These are phyloP conservation scores for Thunnus albacares DNA, from an alignment of 2,797 vertebrate species.

Conservation along the genomic window DNA sequence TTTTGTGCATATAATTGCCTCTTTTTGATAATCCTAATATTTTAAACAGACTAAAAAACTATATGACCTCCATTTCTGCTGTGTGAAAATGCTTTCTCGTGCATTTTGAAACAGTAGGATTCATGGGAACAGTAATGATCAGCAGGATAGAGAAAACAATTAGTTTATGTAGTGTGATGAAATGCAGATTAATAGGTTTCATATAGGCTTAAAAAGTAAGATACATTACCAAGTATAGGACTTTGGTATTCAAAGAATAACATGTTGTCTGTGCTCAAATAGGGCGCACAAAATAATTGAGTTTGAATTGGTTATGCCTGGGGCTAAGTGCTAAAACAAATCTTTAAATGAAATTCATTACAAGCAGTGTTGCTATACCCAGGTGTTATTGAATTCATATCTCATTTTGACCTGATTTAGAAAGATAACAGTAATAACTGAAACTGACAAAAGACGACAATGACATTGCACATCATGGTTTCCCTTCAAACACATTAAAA, in stretches of 20 bases:
- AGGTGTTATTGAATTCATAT: constrained; percentile 89
- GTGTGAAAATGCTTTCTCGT: constrained; percentile 47
- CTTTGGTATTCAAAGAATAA: constrained; percentile 83
- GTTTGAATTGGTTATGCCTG: constrained; percentile 88
- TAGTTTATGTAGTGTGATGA: constrained; percentile 50
- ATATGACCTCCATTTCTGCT: constrained; percentile 43
- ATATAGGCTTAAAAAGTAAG: constrained; percentile 60
- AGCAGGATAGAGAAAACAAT: constrained; percentile 60
- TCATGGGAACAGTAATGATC: constrained; percentile 57
- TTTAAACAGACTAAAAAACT: constrained; percentile 57
- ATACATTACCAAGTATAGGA: constrained; percentile 70
- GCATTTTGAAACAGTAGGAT: constrained; percentile 29
- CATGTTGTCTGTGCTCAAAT: constrained; percentile 84
- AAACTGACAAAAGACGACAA: constrained; percentile 82
- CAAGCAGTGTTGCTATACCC: constrained; percentile 82
- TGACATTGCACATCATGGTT: constrained; percentile 79
- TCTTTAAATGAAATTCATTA: constrained; percentile 90
- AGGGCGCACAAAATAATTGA: constrained; percentile 86
- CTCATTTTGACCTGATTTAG: constrained; percentile 87
- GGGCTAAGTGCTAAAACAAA: constrained; percentile 89
- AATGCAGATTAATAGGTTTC: constrained; percentile 60
- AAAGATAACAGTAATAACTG: constrained; percentile 84
- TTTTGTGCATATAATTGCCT: constrained; percentile 54
- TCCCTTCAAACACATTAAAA: constrained; percentile 81
- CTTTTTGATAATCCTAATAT: constrained; percentile 53